Conservation (phyloP, 2,888 invertebrate genomes). For the Hydrotaea cyrtoneurina region DNA sequence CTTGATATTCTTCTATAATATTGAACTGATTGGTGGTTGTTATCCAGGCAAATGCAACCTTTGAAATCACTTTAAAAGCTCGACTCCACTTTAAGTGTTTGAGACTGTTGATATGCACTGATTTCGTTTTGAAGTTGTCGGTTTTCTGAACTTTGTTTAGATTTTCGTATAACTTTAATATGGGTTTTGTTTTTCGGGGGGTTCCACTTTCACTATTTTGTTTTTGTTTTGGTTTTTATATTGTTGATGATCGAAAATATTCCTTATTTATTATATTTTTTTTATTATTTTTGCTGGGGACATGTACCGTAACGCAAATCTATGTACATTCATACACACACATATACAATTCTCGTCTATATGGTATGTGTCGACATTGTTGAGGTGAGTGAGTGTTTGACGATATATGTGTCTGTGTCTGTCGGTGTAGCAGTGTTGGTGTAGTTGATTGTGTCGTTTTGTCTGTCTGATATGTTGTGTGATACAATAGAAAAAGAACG, state of each 20-base stretch:
- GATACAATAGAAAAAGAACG: conserved; percentile 61
- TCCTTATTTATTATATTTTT: neutral
- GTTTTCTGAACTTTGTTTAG: conserved; percentile 30
- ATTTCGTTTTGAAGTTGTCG: neutral
- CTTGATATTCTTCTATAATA: too few relatives aligned
- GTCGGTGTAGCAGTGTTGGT: conserved; percentile 35
- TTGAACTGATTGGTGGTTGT: conserved; percentile 24
- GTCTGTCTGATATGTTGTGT: conserved; percentile 61
- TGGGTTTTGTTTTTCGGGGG: too few relatives aligned
- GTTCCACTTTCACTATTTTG: neutral
- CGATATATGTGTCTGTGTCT: conserved; percentile 30
- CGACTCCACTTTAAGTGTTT: conserved; percentile 1
- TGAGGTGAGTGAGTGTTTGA: conserved; percentile 51
- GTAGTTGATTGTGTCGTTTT: conserved; percentile 57
- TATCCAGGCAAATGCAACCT: neutral
- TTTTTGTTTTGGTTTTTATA: neutral
- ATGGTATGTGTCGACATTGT: conserved; percentile 24
- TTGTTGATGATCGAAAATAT: too few relatives aligned
- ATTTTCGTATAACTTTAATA: neutral
- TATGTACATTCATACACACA: conserved; percentile 8
- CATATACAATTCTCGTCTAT: conserved; percentile 5
- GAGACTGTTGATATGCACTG: conserved; percentile 61
- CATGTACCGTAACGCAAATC: conserved; percentile 39
- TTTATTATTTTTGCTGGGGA: neutral
- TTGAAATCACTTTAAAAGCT: conserved; percentile 17